These are phyloP conservation scores for Cheilinus undulatus DNA, from an alignment of 2,113 vertebrate genomes.

Conservation along the genomic window DNA sequence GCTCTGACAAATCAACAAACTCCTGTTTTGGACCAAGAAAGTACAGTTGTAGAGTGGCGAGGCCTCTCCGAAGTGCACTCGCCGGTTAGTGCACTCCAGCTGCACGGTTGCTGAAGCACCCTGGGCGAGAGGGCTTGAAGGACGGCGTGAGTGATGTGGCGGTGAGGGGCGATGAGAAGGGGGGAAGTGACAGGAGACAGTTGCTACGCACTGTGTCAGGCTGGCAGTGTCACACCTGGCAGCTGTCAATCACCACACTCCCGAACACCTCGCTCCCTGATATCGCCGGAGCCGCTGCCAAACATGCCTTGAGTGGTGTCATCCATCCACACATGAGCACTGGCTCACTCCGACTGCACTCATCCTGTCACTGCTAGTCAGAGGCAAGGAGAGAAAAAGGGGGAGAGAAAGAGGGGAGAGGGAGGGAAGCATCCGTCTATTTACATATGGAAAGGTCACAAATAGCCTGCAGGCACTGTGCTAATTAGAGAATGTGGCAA, in stretches of 20 bases:
- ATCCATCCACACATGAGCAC: constrained; percentile 71
- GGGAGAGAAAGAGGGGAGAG: constrained; percentile 48
- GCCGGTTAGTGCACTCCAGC: constrained; percentile 47
- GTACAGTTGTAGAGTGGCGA: constrained; percentile 5
- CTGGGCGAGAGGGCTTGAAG: constrained; percentile 45
- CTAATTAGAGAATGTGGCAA: constrained; percentile 83
- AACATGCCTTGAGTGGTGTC: constrained; percentile 80
- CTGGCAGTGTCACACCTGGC: constrained; percentile 83
- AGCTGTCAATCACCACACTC: constrained; percentile 80
- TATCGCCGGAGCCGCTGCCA: constrained; percentile 78
- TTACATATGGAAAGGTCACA: constrained; percentile 88
- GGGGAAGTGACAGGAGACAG: constrained; percentile 80
- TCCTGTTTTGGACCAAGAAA: constrained; percentile 36
- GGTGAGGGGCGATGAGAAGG: constrained; percentile 40
- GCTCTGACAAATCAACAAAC: constrained; percentile 24
- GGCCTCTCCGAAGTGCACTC: constrained; percentile 49
- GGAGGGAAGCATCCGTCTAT: constrained; percentile 78
- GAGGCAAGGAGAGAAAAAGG: constrained; percentile 31
- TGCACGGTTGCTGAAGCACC: constrained; percentile 51
- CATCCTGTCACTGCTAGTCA: constrained; percentile 78
- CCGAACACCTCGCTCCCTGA: constrained; percentile 69
- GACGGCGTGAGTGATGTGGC: constrained; percentile 34
- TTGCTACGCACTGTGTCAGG: constrained; percentile 73
- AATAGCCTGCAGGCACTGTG: constrained; percentile 86
- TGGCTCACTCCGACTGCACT: constrained; percentile 67